Base-by-base conservation (phyloP, 2,113 vertebrate genomes). In the Zapornia atra region DNA sequence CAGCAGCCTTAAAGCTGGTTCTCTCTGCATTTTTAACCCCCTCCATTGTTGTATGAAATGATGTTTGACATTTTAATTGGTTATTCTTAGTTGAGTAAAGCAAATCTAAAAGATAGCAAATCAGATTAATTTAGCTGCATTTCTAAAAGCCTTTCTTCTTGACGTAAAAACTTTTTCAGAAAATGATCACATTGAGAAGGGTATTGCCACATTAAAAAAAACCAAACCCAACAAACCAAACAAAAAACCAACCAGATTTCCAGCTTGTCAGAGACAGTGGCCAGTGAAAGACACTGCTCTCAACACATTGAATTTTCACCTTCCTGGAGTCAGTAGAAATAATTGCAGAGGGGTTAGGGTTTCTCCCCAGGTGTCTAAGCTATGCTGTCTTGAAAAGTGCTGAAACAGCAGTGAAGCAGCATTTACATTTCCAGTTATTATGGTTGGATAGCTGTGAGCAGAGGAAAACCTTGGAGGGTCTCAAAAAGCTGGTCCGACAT, bases 191-290 rank as follows among this genome's bases (percentile, higher is more conserved):
- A 18, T 33, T 68, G 26, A 66, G 26, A 69, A 77, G 4, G 0
- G 0, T 61, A 15, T 77, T 93, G 63, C 12, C 1, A 0, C 29
- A 26, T 66, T 34, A 6, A 5, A 8, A 69, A 69, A 46, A 1
- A 33, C 31, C 38, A 18, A 4, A n/a, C n/a, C n/a, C n/a, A n/a
- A n/a, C n/a, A n/a, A n/a, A n/a, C n/a, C 16, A n/a, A 42, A 46
- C 44, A 46, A 46, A 46, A 46, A 46, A 46, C 17, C 17, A 46
- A 46, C 44, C 44, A 46, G 11, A 8, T 38, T 64, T 69, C 12
- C 10, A 48, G 9, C 44, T 57, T 77, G 5, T 54, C 2, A 4
- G 26, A 11, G 14, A 6, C 29, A 64, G 36, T 24, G 11, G 8
- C 33, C 10, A 25, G 5, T 42, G 29, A 71, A 76, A 79, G 54